These are phyloP conservation scores for Ceuthmochares aereus DNA, from an alignment of 2,113 vertebrate species.

Conservation along the genomic window DNA sequence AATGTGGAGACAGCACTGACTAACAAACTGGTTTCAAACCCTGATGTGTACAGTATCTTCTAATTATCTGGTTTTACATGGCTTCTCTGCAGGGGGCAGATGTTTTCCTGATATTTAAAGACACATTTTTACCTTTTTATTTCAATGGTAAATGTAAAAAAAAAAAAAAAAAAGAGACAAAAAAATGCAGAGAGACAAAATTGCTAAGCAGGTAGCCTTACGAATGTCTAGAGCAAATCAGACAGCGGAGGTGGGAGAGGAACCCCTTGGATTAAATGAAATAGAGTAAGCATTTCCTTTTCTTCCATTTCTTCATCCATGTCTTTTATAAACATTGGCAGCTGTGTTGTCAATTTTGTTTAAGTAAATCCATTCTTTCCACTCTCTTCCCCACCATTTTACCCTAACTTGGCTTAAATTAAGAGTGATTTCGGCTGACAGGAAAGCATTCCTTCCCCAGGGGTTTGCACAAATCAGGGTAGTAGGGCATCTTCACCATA, in stretches of 20 bases:
- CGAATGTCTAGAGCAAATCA: neutral
- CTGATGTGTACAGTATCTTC: neutral
- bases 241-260: neutral
- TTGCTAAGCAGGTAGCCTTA: neutral
- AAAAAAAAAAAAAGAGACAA: neutral
- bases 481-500: neutral
- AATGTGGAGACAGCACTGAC: neutral
- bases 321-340: slow-evolving; percentile 20
- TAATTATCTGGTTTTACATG: neutral
- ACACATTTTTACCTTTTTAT: neutral
- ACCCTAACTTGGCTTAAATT: neutral
- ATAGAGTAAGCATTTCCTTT: neutral
- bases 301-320: slow-evolving; percentile 20
- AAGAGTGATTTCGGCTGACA: neutral
- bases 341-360: neutral
- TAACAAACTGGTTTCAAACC: neutral
- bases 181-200: neutral
- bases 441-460: neutral
- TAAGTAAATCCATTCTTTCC: slow-evolving; percentile 23
- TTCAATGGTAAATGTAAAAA: neutral
- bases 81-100: neutral
- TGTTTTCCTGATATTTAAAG: neutral
- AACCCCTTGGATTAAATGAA: neutral
- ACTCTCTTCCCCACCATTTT: neutral
- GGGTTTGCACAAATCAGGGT: neutral